phyloP scores from a whole-genome alignment of 2,888 invertebrate genomes.

The Melanophora roralis region DNA sequence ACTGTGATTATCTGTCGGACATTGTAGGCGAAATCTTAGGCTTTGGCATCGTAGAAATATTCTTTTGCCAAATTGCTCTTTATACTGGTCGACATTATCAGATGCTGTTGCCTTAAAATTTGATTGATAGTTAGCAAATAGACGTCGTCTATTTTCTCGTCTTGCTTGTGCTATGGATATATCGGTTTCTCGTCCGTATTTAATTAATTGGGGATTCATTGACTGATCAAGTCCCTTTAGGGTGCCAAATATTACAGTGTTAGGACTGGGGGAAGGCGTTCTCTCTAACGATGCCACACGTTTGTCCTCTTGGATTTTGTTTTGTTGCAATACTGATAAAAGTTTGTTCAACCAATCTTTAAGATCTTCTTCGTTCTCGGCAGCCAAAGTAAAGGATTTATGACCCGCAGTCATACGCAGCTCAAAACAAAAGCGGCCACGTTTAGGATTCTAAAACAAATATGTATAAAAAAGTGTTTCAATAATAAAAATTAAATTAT shows the following conservation, averaged over 20 bases:
- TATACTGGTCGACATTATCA: constrained; percentile 84
- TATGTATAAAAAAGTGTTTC: no score
- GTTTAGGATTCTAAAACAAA: constrained; percentile 84
- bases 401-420: constrained; percentile 90
- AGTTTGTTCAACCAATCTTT: constrained; percentile 91
- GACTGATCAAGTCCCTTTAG: constrained; percentile 92
- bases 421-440: constrained; percentile 92
- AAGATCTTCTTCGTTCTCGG: constrained; percentile 89
- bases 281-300: constrained; percentile 83
- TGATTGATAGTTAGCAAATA: constrained; percentile 84
- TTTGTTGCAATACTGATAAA: constrained; percentile 89
- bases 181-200: constrained; percentile 94
- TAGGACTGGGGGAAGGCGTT: constrained; percentile 81
- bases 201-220: constrained; percentile 93
- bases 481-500: background rate
- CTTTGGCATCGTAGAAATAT: constrained; percentile 90
- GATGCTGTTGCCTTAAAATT: constrained; percentile 75
- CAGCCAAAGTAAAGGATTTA: constrained; percentile 90
- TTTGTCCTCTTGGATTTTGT: constrained; percentile 88
- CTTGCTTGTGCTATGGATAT: constrained; percentile 88
- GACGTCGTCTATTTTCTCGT: constrained; percentile 86
- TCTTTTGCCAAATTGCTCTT: constrained; percentile 92
- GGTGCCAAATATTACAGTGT: constrained; percentile 85
- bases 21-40: constrained; percentile 89
- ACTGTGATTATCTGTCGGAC: constrained; percentile 80